Conservation (phyloP, 92 coral and sea anemone genomes). For the Palythoa grandis region DNA sequence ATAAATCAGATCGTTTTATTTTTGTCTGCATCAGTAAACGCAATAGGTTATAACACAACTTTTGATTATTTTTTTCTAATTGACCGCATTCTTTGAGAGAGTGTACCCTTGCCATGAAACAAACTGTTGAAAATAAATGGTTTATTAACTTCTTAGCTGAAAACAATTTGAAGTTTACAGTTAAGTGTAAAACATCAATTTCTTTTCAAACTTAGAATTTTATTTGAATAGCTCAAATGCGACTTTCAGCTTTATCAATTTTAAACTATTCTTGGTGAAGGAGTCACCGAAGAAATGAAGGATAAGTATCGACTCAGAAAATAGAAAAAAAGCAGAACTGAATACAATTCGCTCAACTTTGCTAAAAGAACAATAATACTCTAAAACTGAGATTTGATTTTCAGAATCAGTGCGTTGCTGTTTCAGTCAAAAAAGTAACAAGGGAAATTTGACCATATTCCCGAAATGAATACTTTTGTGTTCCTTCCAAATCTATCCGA, state of each 20-base stretch:
- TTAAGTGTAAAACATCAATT: neutral
- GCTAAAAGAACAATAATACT: neutral
- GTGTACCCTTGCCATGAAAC: slow-evolving; percentile 39
- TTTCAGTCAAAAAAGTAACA: neutral
- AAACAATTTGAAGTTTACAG: slow-evolving; percentile 10
- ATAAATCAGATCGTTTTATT: slow-evolving; percentile 2
- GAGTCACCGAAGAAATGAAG: neutral
- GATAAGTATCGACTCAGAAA: neutral
- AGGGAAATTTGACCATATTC: neutral
- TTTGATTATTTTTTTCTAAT: neutral
- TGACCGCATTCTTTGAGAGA: slow-evolving; percentile 27
- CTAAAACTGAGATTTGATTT: slow-evolving; percentile 4
- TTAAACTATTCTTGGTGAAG: neutral
- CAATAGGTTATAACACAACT: slow-evolving; percentile 15
- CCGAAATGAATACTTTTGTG: neutral
- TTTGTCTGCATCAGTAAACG: slow-evolving; percentile 24
- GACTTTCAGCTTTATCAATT: neutral
- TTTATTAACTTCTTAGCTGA: neutral
- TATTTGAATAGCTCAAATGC: neutral
- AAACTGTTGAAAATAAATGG: slow-evolving; percentile 24
- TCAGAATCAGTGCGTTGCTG: neutral
- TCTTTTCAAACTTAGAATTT: neutral
- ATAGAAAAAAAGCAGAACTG: neutral
- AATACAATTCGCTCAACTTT: too few species aligned
- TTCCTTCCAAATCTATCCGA: neutral